Conservation (phyloP, 2,888 invertebrate species). For the Nemoura dubitans region DNA sequence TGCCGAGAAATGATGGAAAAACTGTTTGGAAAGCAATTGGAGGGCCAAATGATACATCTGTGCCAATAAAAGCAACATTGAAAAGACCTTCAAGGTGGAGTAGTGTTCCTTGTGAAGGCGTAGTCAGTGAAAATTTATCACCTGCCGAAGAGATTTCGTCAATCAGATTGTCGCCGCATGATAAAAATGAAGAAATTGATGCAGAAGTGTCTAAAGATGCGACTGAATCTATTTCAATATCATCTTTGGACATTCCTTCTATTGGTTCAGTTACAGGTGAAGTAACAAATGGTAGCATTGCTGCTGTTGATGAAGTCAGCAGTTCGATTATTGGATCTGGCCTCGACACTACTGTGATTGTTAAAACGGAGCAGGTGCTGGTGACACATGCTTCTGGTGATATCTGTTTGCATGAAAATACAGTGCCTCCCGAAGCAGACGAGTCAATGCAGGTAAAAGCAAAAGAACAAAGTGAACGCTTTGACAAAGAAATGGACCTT, state of each 20-base stretch:
- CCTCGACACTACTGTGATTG: background rate
- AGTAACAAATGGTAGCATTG: background rate
- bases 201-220: background rate
- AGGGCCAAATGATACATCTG: background rate
- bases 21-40: conserved; percentile 23
- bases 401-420: background rate
- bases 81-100: conserved; percentile 21
- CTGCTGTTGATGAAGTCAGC: background rate
- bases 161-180: background rate
- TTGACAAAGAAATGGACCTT: conserved; percentile 19
- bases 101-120: background rate
- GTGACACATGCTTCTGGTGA: conserved; percentile 14
- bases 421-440: background rate
- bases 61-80: background rate
- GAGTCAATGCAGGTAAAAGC: conserved; percentile 1
- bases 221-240: no score
- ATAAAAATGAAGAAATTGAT: background rate
- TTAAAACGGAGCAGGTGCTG: background rate
- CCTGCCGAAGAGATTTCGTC: background rate
- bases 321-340: background rate
- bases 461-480: background rate
- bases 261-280: background rate
- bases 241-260: background rate
- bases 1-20: background rate
- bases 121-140: background rate